phyloP scores from a whole-genome alignment of 1,140 invertebrate species.

The Himalopsyche phryganea region DNA sequence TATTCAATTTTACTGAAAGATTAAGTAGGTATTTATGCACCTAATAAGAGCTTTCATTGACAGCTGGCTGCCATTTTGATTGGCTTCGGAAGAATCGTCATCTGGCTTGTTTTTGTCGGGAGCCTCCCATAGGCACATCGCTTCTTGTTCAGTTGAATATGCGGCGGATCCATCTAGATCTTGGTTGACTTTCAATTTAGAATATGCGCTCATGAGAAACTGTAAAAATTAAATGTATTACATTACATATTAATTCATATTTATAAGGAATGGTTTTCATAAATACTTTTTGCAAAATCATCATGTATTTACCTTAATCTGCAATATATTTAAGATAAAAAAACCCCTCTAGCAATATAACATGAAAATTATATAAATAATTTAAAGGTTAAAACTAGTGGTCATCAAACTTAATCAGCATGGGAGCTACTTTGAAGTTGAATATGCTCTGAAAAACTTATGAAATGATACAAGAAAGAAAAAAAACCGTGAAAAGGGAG shows the following conservation, averaged over 20 bases:
- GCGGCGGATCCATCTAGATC: conserved; percentile 48
- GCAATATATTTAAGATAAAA: not conserved
- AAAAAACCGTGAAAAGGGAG: no score
- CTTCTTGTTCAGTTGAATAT: conserved; percentile 56
- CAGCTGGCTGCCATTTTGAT: conserved; percentile 19
- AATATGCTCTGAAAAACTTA: no score
- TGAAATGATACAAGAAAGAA: no score
- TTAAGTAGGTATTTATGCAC: no score
- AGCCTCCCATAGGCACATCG: conserved; percentile 62
- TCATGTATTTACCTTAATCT: not conserved
- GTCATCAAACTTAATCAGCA: no score
- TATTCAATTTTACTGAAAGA: no score
- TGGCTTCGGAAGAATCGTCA: conserved; percentile 34
- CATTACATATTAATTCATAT: no score
- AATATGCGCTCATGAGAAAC: conserved; percentile 57
- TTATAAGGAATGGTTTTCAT: no score
- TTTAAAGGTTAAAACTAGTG: no score
- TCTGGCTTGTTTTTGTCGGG: conserved; percentile 49
- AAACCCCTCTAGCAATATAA: not conserved
- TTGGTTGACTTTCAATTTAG: conserved; percentile 47
- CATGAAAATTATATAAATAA: no score
- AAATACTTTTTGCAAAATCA: not conserved
- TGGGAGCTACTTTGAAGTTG: no score
- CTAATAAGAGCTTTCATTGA: conserved; percentile 43
- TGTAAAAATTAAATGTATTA: conserved; percentile 41